Percentiles rank a stretch among this genome's conserved stretches.
phyloP scores from a whole-genome alignment of 2,888 invertebrate genomes.

The Brachypalpus laphriformis region DNA sequence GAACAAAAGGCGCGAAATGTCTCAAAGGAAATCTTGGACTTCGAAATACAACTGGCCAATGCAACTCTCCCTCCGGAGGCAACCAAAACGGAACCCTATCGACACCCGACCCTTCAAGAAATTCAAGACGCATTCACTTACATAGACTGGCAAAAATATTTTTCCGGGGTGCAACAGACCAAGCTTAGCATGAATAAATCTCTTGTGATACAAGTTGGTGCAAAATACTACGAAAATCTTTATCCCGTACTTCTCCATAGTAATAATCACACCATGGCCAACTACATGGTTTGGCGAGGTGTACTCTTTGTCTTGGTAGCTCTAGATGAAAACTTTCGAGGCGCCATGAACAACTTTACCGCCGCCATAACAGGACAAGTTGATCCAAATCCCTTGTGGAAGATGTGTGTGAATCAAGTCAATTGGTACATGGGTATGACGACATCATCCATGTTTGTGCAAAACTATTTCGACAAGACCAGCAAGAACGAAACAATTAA shows the following conservation, averaged over 20 bases:
- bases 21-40: constrained; percentile 73
- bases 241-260: constrained; percentile 46
- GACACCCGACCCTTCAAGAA: constrained; percentile 23
- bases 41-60: constrained; percentile 74
- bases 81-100: constrained; percentile 41
- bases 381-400: constrained; percentile 92
- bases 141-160: constrained; percentile 70
- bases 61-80: constrained; percentile 62
- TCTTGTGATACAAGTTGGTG: constrained; percentile 84
- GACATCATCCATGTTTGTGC: constrained; percentile 85
- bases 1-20: constrained; percentile 41
- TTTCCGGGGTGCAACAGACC: constrained; percentile 38
- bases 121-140: constrained; percentile 49
- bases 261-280: constrained; percentile 60
- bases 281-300: constrained; percentile 74
- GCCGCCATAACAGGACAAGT: constrained; percentile 93
- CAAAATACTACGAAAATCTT: constrained; percentile 79
- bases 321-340: constrained; percentile 59
- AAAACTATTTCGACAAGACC: constrained; percentile 85
- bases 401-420: constrained; percentile 93
- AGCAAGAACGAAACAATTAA: constrained; percentile 86
- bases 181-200: constrained; percentile 77
- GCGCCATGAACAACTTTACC: constrained; percentile 78
- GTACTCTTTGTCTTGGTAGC: constrained; percentile 43
- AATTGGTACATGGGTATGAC: constrained; percentile 91